Conservation (phyloP, 2,113 vertebrate species). For the Nanorana parkeri region DNA sequence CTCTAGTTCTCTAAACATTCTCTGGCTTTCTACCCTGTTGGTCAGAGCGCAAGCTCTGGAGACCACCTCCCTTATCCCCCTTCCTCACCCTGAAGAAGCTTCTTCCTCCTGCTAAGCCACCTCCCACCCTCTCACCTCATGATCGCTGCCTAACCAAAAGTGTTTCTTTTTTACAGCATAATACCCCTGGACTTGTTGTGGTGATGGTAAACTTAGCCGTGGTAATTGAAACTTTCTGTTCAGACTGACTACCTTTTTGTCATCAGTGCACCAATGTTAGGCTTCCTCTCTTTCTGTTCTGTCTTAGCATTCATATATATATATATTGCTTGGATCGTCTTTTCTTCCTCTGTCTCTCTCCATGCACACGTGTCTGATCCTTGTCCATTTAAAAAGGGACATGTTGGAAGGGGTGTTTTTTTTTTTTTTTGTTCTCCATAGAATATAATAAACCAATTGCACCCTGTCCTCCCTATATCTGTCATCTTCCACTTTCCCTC, state of each 20-base stretch:
- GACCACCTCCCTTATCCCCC: neutral
- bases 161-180: constrained; percentile 99
- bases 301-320: constrained; percentile 90
- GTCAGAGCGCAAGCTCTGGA: constrained; percentile 19
- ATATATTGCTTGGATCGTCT: constrained; percentile 96
- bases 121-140: constrained; percentile 72
- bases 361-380: constrained; percentile 92
- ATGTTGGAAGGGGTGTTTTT: constrained; percentile 87
- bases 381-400: constrained; percentile 93
- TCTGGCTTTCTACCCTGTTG: constrained; percentile 10
- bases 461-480: constrained; percentile 36
- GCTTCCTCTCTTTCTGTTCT: constrained; percentile 88
- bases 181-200: constrained; percentile 99
- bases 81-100: constrained; percentile 15
- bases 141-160: constrained; percentile 99
- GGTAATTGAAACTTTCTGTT: constrained; percentile 98
- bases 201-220: constrained; percentile 99
- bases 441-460: constrained; percentile 10
- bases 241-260: constrained; percentile 97
- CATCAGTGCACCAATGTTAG: constrained; percentile 99
- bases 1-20: neutral
- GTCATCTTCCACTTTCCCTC: constrained; percentile 13
- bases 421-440: constrained; percentile 82
- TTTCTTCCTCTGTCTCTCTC: constrained; percentile 86
- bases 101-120: constrained; percentile 77